phyloP scores from a whole-genome alignment of 2,113 vertebrate species.

The Uropsilus gracilis region DNA sequence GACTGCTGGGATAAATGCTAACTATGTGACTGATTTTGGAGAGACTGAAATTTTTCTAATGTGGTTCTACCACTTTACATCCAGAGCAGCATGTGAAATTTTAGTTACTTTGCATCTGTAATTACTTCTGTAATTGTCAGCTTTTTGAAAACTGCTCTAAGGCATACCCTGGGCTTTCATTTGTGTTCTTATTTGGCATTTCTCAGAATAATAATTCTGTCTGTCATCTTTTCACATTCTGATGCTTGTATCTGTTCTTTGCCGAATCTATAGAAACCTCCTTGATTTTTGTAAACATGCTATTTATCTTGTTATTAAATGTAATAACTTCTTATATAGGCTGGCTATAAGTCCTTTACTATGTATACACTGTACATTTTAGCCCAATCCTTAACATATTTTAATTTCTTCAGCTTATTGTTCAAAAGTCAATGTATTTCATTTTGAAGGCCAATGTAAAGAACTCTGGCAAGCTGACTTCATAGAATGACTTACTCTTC shows the following conservation, averaged over 20 bases:
- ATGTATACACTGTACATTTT: neutral
- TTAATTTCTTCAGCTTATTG: neutral
- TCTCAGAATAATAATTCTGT: neutral
- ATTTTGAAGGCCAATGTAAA: neutral
- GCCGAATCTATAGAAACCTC: neutral
- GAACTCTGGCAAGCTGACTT: neutral
- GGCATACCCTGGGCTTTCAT: neutral
- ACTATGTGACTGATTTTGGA: neutral
- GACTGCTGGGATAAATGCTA: neutral
- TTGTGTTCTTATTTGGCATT: neutral
- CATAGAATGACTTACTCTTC: neutral
- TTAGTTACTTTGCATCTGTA: neutral
- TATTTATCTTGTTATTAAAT: neutral
- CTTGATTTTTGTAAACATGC: neutral
- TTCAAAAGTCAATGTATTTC: neutral
- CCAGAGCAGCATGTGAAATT: neutral
- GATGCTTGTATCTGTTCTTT: neutral
- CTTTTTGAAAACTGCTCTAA: no score
- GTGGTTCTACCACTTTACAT: neutral
- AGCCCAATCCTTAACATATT: neutral
- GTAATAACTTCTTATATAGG: neutral
- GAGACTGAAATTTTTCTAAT: neutral
- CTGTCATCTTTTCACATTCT: neutral
- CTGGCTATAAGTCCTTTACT: neutral
- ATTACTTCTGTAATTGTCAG: no score